Evolutionary conservation across 2,113 vertebrate genomes (phyloP), one percentile per base, ranked within the genome.

Genomic region (Mohoua ochrocephala): DNA sequence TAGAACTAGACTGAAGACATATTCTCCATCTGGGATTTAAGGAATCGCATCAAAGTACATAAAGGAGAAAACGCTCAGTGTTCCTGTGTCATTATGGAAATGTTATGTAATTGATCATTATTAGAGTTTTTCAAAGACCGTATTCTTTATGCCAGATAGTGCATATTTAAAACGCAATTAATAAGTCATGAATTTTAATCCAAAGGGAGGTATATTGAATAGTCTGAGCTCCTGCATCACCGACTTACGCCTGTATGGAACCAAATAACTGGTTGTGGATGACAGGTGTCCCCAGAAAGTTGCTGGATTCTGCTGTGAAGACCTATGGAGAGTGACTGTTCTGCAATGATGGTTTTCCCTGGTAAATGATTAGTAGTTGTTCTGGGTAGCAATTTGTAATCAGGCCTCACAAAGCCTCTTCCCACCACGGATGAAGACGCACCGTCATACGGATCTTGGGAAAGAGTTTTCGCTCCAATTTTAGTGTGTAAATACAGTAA

Each of bases 1-100:
- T 92, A 84, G 64, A 91, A 87, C 65, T 89, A 95, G 77, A 57
- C 39, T 87, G 71, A 93, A 95, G 92, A 73, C 81, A 44, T 91
- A 33, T 87, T 95, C 73, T 92, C 57, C 84, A 87, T 74, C 24
- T 93, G 68, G 21, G 52, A 83, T 92, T 93, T 96, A 54, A 90
- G 59, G 83, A 93, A 78, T 92, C 44, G 31, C 44, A 64, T 78
- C 42, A 4, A 77, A 94, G 54, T 96, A 92, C 60, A 52, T 78
- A 82, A 75, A 94, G 76, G 67, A 94, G 49, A 37, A 84, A 79
- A 37, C 0, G 3, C 50, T 86, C 6, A 15, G 21, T 76, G 28
- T 90, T 91, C 75, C 65, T 94, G 15, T 93, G 59, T 74, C 44
- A 24, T 93, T 81, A 67, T 94, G 88, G 57, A 53, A 84, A 88